These are phyloP conservation scores for Ormyrus pomaceus DNA, from an alignment of 2,888 invertebrate species.

Conservation along the genomic window DNA sequence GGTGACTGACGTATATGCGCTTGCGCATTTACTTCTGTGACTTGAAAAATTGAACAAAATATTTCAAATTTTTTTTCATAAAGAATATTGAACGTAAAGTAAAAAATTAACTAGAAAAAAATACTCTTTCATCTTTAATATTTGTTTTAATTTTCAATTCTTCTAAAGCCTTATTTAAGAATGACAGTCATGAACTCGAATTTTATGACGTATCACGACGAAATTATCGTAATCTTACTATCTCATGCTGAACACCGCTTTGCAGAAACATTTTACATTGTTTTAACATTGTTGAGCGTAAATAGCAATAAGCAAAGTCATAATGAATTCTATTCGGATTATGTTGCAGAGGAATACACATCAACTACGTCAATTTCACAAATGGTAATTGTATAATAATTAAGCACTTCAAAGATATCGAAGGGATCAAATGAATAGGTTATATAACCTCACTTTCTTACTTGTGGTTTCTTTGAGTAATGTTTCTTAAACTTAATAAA, in stretches of 20 bases:
- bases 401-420: slow-evolving; percentile 29
- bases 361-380: slow-evolving; percentile 69
- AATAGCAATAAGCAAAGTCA: slow-evolving; percentile 51
- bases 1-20: too few relatives aligned
- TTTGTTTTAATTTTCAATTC: too few relatives aligned
- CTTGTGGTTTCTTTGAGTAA: background rate
- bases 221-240: background rate
- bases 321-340: slow-evolving; percentile 67
- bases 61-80: too few relatives aligned
- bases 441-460: slow-evolving; percentile 66
- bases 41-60: too few relatives aligned
- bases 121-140: too few relatives aligned
- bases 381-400: slow-evolving; percentile 64
- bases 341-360: slow-evolving; percentile 61
- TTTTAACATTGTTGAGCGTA: slow-evolving; percentile 1
- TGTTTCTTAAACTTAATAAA: background rate
- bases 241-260: too few relatives aligned
- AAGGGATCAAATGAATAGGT: slow-evolving; percentile 24
- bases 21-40: too few relatives aligned
- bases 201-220: slow-evolving; percentile 23
- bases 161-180: background rate
- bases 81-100: too few relatives aligned
- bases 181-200: slow-evolving; percentile 2
- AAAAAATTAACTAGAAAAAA: too few relatives aligned
- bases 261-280: background rate